phyloP scores from a whole-genome alignment of 2,113 vertebrate genomes.

The Chaetodon auriga region DNA sequence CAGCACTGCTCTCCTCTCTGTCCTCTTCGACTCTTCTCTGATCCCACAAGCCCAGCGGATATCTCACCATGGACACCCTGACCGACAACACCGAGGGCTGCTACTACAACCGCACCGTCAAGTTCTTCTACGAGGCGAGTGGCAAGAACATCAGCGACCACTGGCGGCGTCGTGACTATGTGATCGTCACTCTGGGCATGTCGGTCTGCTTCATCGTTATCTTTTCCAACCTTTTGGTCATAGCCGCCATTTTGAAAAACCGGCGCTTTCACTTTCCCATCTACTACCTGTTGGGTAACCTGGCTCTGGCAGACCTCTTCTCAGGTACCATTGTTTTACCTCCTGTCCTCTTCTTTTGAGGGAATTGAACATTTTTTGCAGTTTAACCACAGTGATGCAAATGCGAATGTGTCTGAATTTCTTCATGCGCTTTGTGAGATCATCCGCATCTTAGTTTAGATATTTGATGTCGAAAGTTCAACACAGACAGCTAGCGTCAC shows the following conservation, averaged over 20 bases:
- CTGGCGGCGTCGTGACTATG: slow-evolving; percentile 71
- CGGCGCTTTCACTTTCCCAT: slow-evolving; percentile 95
- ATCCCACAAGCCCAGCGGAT: neutral
- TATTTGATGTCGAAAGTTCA: neutral
- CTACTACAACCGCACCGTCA: slow-evolving; percentile 51
- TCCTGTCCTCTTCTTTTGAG: neutral
- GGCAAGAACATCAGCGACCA: slow-evolving; percentile 73
- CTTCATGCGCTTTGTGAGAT: neutral
- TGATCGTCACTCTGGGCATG: slow-evolving; percentile 93
- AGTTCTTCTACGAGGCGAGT: slow-evolving; percentile 75
- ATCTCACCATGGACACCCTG: slow-evolving; percentile 48
- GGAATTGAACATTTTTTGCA: no score
- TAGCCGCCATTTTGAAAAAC: slow-evolving; percentile 93
- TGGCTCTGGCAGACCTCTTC: slow-evolving; percentile 95
- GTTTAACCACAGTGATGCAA: neutral
- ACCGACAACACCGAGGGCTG: neutral
- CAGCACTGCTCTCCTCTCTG: neutral
- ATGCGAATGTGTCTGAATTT: neutral
- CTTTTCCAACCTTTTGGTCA: slow-evolving; percentile 93
- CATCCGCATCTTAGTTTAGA: neutral
- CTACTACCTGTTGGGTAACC: slow-evolving; percentile 95
- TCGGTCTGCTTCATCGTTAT: slow-evolving; percentile 92
- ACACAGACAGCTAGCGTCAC: neutral
- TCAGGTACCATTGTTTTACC: slow-evolving; percentile 75
- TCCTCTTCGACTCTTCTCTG: neutral